Conservation (phyloP, 2,888 invertebrate genomes). For the Diadromus collaris region DNA sequence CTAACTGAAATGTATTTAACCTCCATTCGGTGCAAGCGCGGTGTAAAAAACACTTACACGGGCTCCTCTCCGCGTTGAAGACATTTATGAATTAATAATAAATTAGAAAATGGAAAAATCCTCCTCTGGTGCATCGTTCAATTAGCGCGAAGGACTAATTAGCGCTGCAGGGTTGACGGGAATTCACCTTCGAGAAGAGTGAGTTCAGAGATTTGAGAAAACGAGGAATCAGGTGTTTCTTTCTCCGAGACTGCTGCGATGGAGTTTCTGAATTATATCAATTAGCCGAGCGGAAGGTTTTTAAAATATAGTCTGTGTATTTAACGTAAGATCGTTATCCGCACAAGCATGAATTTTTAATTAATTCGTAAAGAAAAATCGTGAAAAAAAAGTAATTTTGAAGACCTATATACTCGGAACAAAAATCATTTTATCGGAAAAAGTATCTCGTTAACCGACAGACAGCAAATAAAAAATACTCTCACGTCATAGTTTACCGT, state of each 20-base stretch:
- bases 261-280: not conserved
- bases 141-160: conserved; percentile 15
- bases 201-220: conserved; percentile 2
- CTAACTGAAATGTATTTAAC: conserved; percentile 30
- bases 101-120: not conserved
- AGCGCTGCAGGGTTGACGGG: not conserved
- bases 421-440: not conserved
- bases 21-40: conserved; percentile 3
- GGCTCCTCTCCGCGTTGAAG: conserved; percentile 12
- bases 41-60: not conserved
- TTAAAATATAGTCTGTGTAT: not conserved
- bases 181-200: conserved; percentile 4
- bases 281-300: conserved; percentile 5
- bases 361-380: not conserved
- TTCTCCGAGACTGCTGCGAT: not conserved
- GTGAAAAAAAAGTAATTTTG: not conserved
- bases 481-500: not conserved
- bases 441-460: not conserved
- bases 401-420: not conserved
- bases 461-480: not conserved
- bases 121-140: conserved; percentile 24
- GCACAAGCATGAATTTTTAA: not conserved
- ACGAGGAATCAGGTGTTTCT: not conserved
- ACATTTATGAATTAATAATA: conserved; percentile 36
- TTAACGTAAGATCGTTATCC: conserved; percentile 5